Evolutionary conservation across 2,113 vertebrate genomes (phyloP).

Genomic region (Columbina picui): DNA sequence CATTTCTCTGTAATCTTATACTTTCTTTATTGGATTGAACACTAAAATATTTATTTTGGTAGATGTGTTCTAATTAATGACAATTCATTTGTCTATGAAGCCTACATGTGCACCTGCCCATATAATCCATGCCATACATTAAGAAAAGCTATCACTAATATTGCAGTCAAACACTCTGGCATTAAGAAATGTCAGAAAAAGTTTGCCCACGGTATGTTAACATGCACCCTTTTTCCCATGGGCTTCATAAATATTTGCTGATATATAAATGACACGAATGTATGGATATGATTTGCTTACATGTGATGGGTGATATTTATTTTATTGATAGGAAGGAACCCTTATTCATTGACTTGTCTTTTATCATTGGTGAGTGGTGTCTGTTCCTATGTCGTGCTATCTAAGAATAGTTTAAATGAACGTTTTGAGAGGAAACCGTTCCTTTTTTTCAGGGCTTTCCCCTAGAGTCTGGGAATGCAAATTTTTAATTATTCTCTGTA

Average conservation of each 20-base stretch:
- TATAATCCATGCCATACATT: not conserved
- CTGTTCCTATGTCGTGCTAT: not conserved
- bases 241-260: not conserved
- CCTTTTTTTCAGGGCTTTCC: not conserved
- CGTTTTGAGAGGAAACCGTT: not conserved
- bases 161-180: not conserved
- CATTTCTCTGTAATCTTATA: not conserved
- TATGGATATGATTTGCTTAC: not conserved
- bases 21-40: not conserved
- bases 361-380: not conserved
- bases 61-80: not conserved
- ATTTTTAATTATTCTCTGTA: not conserved
- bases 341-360: not conserved
- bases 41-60: not conserved
- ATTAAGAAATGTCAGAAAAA: not conserved
- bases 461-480: not conserved
- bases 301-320: not conserved
- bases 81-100: not conserved
- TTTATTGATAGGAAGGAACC: not conserved
- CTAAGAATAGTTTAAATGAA: not conserved
- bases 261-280: not conserved
- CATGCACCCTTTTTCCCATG: not conserved
- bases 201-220: not conserved
- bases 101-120: fast-evolving
- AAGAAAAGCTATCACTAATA: not conserved